Conservation (phyloP, 2,113 vertebrate genomes). For the Myotis davidii region DNA sequence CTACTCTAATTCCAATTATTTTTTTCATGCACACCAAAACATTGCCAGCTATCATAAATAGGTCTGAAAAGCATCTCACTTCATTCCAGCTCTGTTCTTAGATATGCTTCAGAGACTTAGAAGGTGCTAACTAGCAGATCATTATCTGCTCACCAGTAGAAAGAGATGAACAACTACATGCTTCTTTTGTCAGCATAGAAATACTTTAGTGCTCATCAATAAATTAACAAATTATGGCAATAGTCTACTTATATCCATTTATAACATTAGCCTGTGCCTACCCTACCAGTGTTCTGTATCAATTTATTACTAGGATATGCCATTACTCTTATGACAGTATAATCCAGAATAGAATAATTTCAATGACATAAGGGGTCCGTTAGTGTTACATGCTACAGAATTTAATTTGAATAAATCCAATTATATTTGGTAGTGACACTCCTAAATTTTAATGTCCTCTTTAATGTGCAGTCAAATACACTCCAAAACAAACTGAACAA, state of each 20-base stretch:
- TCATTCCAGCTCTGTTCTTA: background rate
- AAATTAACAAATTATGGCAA: background rate
- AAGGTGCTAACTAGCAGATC: background rate
- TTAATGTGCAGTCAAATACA: conserved; percentile 75
- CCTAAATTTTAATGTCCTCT: conserved; percentile 73
- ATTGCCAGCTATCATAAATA: background rate
- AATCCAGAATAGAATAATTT: conserved; percentile 38
- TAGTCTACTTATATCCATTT: background rate
- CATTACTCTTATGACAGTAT: background rate
- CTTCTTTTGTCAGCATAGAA: background rate
- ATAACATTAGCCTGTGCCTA: background rate
- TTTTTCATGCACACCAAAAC: background rate
- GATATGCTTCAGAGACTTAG: background rate
- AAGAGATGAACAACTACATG: background rate
- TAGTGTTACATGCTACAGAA: conserved; percentile 58
- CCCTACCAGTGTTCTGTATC: background rate
- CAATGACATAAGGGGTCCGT: conserved; percentile 35
- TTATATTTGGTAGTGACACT: conserved; percentile 74
- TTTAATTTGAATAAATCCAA: conserved; percentile 80
- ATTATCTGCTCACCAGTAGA: background rate
- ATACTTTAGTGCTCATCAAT: background rate
- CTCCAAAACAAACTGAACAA: conserved; percentile 69
- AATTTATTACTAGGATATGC: background rate
- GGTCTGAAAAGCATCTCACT: background rate
- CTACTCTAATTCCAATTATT: background rate